Percentiles rank a stretch among this genome's conserved stretches.
Evolutionary conservation across 2,797 vertebrate species (phyloP).

Genomic region (Tokudaia muenninki): DNA sequence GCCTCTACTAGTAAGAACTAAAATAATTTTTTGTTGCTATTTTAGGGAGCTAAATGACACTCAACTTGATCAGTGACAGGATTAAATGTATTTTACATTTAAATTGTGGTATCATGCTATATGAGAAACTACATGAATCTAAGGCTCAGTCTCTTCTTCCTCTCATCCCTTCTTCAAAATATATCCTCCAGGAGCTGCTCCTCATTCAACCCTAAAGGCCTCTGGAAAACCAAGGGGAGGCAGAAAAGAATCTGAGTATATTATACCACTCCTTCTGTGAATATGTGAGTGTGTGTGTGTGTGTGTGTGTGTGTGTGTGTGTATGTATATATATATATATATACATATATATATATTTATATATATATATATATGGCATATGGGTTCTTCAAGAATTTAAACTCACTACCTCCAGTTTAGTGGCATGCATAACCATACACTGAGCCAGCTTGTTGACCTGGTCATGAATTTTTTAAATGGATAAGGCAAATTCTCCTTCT

Average conservation of each 20-base stretch:
- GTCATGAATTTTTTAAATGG: not conserved
- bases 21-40: not conserved
- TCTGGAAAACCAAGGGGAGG: not conserved
- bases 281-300: too few relatives aligned
- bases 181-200: not conserved
- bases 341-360: too few relatives aligned
- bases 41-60: not conserved
- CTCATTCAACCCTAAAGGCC: not conserved
- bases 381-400: not conserved
- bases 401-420: too few relatives aligned
- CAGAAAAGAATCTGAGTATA: not conserved
- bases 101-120: not conserved
- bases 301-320: too few relatives aligned
- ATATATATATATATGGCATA: not conserved
- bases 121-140: not conserved
- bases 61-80: not conserved
- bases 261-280: too few relatives aligned
- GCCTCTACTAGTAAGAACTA: not conserved
- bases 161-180: not conserved
- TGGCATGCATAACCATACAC: not conserved
- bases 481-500: not conserved
- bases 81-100: not conserved
- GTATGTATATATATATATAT: not conserved
- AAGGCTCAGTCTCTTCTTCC: not conserved
- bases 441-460: not conserved